phyloP scores from a whole-genome alignment of 30 jellyfish, hydroid and myxozoan genomes.

The Aurelia sp. region DNA sequence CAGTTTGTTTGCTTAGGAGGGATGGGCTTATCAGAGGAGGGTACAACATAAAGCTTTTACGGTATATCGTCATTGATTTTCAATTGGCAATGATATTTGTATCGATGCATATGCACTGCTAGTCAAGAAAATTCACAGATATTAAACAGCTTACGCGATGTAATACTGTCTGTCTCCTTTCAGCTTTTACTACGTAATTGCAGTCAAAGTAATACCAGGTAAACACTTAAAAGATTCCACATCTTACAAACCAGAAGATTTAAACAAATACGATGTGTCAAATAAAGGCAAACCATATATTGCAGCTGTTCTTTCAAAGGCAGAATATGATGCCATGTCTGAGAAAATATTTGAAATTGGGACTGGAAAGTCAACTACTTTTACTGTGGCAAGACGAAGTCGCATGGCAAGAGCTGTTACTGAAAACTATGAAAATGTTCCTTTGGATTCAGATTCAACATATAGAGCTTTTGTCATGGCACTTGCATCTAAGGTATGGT shows the following conservation, averaged over 20 bases:
- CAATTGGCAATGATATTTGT: too few relatives aligned
- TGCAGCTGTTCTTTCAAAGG: conserved; percentile 60
- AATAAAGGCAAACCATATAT: conserved; percentile 56
- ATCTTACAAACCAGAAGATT: conserved; percentile 29
- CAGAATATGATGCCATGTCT: neutral
- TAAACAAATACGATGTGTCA: conserved; percentile 27
- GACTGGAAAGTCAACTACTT: conserved; percentile 27
- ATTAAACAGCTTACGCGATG: too few relatives aligned
- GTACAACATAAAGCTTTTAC: too few relatives aligned
- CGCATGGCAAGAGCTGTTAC: conserved; percentile 43
- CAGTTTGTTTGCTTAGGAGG: too few relatives aligned
- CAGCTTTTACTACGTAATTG: conserved; percentile 55
- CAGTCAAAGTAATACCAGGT: conserved; percentile 8
- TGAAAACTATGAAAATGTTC: conserved; percentile 34
- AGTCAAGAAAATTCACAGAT: too few relatives aligned
- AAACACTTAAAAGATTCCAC: conserved; percentile 22
- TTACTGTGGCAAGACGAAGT: conserved; percentile 4
- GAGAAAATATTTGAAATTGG: conserved; percentile 37
- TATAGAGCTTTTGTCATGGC: conserved; percentile 64
- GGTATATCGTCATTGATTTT: too few relatives aligned
- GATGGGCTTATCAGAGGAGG: too few relatives aligned
- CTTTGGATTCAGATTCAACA: conserved; percentile 42
- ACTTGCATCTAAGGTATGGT: conserved; percentile 40
- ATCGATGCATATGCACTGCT: too few relatives aligned
- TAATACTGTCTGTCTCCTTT: neutral